A percentile compares a stretch with the other conserved stretches of the same genome.
These are phyloP conservation scores for Sinelater perroti DNA, from an alignment of 2,888 invertebrate genomes.

Conservation along the genomic window DNA sequence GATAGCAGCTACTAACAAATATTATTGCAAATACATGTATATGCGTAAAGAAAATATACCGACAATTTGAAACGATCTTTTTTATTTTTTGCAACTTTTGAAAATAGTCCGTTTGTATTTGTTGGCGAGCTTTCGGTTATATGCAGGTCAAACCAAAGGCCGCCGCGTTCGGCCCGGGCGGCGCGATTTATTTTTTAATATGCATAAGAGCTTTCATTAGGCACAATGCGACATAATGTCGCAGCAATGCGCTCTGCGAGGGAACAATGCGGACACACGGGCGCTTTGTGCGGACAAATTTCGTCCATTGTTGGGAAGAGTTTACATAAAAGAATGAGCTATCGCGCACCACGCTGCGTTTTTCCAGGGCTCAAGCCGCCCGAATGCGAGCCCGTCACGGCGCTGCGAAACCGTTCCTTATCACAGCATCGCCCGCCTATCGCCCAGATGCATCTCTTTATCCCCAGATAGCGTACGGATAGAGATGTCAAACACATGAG, in stretches of 20 bases:
- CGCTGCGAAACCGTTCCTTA: conserved; percentile 48
- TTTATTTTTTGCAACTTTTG: no score
- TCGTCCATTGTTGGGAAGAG: conserved; percentile 50
- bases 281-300: conserved; percentile 51
- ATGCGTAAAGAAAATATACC: no score
- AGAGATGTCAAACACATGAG: conserved; percentile 60
- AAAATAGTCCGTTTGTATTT: no score
- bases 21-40: no score
- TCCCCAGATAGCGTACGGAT: conserved; percentile 56
- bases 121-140: no score
- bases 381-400: conserved; percentile 43
- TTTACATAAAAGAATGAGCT: conserved; percentile 50
- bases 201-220: conserved; percentile 31
- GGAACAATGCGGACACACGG: conserved; percentile 45
- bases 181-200: conserved; percentile 9
- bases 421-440: conserved; percentile 51
- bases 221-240: conserved; percentile 36
- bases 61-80: no score
- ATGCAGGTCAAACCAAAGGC: no score
- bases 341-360: conserved; percentile 30
- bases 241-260: conserved; percentile 46
- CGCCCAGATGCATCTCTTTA: conserved; percentile 59
- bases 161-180: no score
- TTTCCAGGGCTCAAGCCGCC: conserved; percentile 36
- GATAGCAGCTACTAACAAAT: no score